Conservation (phyloP, 2,797 vertebrate genomes). For the Poeciliopsis paucimaculata region DNA sequence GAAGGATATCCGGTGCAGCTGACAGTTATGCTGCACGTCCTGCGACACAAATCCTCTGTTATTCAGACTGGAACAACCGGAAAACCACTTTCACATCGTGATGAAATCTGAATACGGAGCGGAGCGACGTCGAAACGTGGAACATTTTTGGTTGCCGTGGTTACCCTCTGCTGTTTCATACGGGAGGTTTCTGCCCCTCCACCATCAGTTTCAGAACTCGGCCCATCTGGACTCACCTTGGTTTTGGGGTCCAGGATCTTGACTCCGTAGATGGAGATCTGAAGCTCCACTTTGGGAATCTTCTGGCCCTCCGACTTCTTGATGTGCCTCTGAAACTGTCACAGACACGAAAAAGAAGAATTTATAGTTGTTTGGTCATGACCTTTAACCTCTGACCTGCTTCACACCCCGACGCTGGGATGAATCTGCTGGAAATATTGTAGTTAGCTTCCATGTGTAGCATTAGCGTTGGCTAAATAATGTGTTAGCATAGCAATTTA, state of each 20-base stretch:
- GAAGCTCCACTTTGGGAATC: conserved; percentile 94
- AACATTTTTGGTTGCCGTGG: too few relatives aligned
- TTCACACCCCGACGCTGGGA: background rate
- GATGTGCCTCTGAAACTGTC: conserved; percentile 96
- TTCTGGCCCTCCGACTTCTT: conserved; percentile 99
- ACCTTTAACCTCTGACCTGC: background rate
- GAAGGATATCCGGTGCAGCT: conserved; percentile 98
- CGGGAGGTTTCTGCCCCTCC: too few relatives aligned
- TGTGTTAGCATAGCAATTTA: too few relatives aligned
- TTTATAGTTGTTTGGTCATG: background rate
- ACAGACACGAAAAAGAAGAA: background rate
- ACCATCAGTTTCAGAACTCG: background rate
- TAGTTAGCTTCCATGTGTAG: too few relatives aligned
- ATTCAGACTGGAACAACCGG: background rate
- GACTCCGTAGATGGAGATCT: conserved; percentile 98
- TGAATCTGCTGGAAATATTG: background rate
- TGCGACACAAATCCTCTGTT: conserved; percentile 56
- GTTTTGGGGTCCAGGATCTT: conserved; percentile 97
- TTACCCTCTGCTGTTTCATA: too few relatives aligned
- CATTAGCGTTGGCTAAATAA: too few relatives aligned
- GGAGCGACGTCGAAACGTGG: too few relatives aligned
- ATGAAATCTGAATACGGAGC: too few relatives aligned
- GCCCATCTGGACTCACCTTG: conserved; percentile 83
- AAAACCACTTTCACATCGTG: background rate
- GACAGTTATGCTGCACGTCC: conserved; percentile 97